Base-by-base conservation (phyloP, 2,888 invertebrate species). In the Lampropteryx suffumata region DNA sequence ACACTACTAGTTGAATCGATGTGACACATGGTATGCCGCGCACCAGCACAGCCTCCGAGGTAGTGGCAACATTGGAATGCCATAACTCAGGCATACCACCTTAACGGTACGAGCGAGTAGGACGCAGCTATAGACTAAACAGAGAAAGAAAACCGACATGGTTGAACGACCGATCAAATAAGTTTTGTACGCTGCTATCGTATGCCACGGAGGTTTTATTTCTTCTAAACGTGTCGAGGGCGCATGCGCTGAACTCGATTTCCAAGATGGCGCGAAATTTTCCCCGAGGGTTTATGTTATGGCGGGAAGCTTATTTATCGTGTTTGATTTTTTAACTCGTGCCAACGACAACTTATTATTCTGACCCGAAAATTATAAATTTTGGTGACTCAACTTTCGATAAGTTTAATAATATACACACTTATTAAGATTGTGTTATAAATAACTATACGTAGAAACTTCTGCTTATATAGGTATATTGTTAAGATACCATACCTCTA, bases 141-240 rank as follows among this genome's bases (percentile, higher is more conserved):
- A 55, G 74, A 65, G 76, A 79, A 54, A 64, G 62, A 64, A 61
- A 61, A 68, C 64, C 79, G 84, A 80, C 82, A 83, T 84, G 88
- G 89, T 89, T 89, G 88, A 89, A 89, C 87, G 89, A 88, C 89
- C 89, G 87, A 87, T 89, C 89, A 89, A 88, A 89, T 88, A 87
- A 88, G 88, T 87, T 82, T 86, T 82, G 85, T 86, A 81, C 83
- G 77, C 76, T 68, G 78, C 81, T 75, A 74, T 82, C 81, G 82
- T 86, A 82, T 81, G 80, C 82, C 77, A 82, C 79, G 84, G 82
- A 82, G 82, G 82, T 83, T 86, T 81, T 82, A 83, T 83, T 84
- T 84, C 82, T 80, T 82, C 82, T 83, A 81, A 78, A 77, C 80
- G 79, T 80, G 79, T 77, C 76, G 79, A 76, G 73, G 76, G 76